phyloP scores from a whole-genome alignment of 2,797 vertebrate genomes.

The Cirrhinus mrigala region DNA sequence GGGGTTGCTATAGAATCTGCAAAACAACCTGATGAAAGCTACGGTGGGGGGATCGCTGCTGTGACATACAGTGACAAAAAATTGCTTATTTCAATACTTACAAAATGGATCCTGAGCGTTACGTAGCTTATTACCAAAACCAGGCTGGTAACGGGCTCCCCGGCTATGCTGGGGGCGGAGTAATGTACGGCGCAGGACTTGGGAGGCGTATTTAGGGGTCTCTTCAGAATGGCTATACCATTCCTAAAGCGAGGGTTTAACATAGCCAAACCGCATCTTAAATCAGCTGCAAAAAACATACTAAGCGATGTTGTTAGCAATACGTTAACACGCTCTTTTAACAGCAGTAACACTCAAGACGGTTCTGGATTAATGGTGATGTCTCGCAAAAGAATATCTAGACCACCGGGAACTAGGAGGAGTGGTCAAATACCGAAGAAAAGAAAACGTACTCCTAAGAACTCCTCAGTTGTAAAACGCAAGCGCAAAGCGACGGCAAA shows the following conservation, averaged over 20 bases:
- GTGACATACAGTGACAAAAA: no score
- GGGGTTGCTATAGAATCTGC: no score
- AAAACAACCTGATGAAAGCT: no score
- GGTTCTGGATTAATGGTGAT: neutral
- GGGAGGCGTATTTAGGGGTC: accelerated
- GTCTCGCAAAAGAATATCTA: neutral
- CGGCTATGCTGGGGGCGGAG: neutral
- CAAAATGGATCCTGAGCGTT: no score
- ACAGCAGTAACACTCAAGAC: neutral
- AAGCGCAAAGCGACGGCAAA: no score
- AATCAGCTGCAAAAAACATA: neutral
- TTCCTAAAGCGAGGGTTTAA: neutral
- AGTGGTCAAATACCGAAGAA: neutral
- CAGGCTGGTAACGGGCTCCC: neutral
- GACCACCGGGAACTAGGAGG: neutral
- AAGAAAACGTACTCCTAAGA: neutral
- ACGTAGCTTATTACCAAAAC: neutral
- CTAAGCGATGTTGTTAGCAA: neutral
- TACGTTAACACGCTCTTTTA: neutral
- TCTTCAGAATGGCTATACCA: neutral
- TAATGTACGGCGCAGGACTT: accelerated
- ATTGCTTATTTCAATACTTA: neutral
- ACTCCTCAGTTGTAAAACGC: no score
- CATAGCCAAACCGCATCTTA: neutral
- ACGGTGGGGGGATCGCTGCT: no score